phyloP scores from a whole-genome alignment of 2,797 vertebrate genomes.

The Helarctos malayanus region DNA sequence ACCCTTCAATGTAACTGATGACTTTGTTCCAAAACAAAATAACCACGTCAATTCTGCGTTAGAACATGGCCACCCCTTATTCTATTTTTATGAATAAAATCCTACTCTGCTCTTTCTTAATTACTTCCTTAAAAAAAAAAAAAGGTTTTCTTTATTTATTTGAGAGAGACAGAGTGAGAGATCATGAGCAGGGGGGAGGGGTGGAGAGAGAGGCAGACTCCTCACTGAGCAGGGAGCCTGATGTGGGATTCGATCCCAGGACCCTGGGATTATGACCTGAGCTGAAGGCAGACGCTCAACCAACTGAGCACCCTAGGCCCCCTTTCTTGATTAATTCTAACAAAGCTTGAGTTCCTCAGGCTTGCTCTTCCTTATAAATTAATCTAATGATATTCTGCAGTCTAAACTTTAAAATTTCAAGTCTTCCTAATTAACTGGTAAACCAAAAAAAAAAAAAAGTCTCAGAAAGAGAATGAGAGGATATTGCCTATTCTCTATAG shows the following conservation, averaged over 20 bases:
- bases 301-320: background rate
- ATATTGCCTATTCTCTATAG: background rate
- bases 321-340: background rate
- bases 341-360: conserved; percentile 28
- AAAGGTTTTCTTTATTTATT: too few relatives aligned
- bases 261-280: too few relatives aligned
- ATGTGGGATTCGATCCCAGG: too few relatives aligned
- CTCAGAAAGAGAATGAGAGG: background rate
- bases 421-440: background rate
- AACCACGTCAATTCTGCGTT: background rate
- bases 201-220: too few relatives aligned
- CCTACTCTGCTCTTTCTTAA: background rate
- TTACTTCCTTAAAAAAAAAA: background rate
- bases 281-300: too few relatives aligned
- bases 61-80: background rate
- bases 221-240: too few relatives aligned
- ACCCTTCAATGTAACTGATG: background rate
- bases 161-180: too few relatives aligned
- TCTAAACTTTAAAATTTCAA: conserved; percentile 6
- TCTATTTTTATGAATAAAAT: conserved; percentile 14
- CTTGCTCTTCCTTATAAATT: background rate
- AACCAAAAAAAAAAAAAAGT: background rate
- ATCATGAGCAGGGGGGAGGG: too few relatives aligned
- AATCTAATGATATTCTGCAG: conserved; percentile 33
- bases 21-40: background rate